Evolutionary conservation across 2,888 invertebrate species (phyloP).

Genomic region (Trachelus tabidus): DNA sequence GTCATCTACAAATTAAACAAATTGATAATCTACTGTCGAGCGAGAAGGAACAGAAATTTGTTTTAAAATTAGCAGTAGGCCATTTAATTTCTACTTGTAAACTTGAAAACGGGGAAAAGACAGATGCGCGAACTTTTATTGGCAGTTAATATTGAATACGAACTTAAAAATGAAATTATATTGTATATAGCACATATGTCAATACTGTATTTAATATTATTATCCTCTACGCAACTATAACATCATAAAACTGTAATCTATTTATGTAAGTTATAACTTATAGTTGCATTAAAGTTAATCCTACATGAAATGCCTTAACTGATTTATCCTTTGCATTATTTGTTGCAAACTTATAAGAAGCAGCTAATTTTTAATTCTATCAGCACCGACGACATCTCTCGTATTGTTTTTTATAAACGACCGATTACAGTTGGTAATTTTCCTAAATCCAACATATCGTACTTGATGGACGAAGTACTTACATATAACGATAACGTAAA

Average conservation of each 20-base stretch:
- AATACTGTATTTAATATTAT: slow-evolving; percentile 52
- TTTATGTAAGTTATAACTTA: slow-evolving; percentile 50
- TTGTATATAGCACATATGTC: slow-evolving; percentile 51
- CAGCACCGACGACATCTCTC: neutral
- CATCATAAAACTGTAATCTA: slow-evolving; percentile 42
- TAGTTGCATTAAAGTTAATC: slow-evolving; percentile 49
- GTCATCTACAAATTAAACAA: neutral
- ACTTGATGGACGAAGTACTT: neutral
- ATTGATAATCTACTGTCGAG: neutral
- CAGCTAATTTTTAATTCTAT: neutral
- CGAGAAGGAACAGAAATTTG: neutral
- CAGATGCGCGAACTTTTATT: neutral
- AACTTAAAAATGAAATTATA: slow-evolving; percentile 6
- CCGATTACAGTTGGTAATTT: neutral
- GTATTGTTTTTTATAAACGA: neutral
- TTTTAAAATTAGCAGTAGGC: neutral
- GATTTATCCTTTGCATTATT: neutral
- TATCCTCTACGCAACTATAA: slow-evolving; percentile 22
- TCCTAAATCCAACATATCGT: neutral
- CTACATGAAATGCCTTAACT: slow-evolving; percentile 20
- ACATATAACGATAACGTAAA: neutral
- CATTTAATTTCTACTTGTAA: neutral
- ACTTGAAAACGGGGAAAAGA: neutral
- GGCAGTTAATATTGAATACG: neutral
- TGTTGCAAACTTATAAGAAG: neutral